Base-by-base conservation (phyloP, 2,888 invertebrate species). In the Sipha maydis region DNA sequence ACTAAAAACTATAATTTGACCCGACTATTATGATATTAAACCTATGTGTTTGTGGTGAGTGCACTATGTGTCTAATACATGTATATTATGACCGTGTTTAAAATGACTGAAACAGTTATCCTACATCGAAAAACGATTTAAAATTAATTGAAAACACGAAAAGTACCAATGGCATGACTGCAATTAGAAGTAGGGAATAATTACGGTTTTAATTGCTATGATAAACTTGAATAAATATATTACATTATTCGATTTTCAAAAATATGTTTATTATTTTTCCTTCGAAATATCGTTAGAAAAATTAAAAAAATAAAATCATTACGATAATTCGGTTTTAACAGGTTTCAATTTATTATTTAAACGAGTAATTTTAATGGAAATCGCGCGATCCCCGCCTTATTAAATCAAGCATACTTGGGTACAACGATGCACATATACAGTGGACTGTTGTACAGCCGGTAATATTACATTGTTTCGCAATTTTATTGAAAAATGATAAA, bases 401-500 rank as follows among this genome's bases (percentile, higher is more conserved):
- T 38, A 38, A 67, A 61, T 80, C 41, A 28, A 80, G n/a, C n/a
- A n/a, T 61, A 38, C 17, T 79, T 38, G 34, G 14, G 5, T 56
- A 79, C 8, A 34, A 21, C 54, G 31, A 31, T 54, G 5, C 34
- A 3, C 11, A 79, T 56, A 3, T 34, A 71, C 17, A 38, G 0
- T 14, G 8, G 19, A 69, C 28, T 75, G 8, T 8, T 7, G 9
- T 9, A 38, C n/a, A n/a, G n/a, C 11, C 8, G 41, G 41, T 77
- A 31, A 31, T 78, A 78, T 34, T 34, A 79, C 34, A 79, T 54
- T 54, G 28, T 78, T 78, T 78, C 25, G 9, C n/a, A 41, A 9
- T 38, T 80, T 67, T 80, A 67, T 80, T 67, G 80, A 80, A 80
- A 61, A 67, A 67, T 38, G 67, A 80, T 80, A 80, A 80, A 69